Evolutionary conservation across 2,113 vertebrate genomes (phyloP), one percentile per base, ranked within the genome.

Genomic region (Lepisosteus oculatus): DNA sequence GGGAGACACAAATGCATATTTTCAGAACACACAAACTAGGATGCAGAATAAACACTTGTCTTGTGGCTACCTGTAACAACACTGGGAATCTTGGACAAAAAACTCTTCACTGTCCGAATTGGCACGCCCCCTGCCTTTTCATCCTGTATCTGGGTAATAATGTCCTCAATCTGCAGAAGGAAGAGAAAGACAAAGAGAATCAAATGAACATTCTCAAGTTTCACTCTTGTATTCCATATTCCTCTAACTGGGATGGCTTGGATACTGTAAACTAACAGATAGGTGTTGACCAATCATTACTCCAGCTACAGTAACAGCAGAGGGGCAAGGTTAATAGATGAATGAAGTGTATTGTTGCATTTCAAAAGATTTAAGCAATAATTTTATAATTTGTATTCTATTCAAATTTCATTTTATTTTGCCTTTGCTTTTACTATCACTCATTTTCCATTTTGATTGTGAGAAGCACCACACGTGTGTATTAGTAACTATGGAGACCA

Each of bases 11-110:
- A 29, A 29, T 29, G 29, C 29, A 29, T 29, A 0, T 29, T 29
- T 29, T 51, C 9, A 51, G 47, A 51, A 51, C 5, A 51, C 47
- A 51, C 5, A 5, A 51, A 51, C 47, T 6, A 9, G 9, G 47
- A 51, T 6, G 9, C 47, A 51, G 63, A 15, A 56, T 6, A 43
- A 43, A 65, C 43, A 61, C 0, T 44, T 29, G 77, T 89, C 29
- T 29, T 29, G 29, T 29, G 29, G 29, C 86, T 85, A 97, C 96
- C 97, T 7, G 96, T 96, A 71, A 96, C 95, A 0, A 98, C 95
- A 29, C 96, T 97, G 79, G 96, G 96, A 83, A 98, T 97, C 91
- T 98, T 98, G 74, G 96, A 97, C 82, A 98, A 92, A 86, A 98
- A 98, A 85, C 96, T 98, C 91, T 98, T 98, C 79, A 98, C 96